Percentiles rank a stretch among this genome's conserved stretches.
Evolutionary conservation across 2,113 vertebrate genomes (phyloP).

Genomic region (Odontesthes bonariensis): DNA sequence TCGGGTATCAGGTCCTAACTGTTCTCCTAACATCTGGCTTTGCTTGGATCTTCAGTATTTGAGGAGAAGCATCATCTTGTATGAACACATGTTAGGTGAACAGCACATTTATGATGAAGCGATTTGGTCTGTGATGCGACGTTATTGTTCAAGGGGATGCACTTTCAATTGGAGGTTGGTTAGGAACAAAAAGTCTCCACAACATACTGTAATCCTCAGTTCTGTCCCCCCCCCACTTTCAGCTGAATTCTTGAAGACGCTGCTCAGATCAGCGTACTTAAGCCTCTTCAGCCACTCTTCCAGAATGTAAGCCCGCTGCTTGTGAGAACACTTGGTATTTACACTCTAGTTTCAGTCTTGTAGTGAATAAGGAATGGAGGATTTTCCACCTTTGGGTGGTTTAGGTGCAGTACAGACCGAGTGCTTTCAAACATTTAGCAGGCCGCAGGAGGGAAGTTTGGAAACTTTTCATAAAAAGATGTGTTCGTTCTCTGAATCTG

Average conservation of each 20-base stretch:
- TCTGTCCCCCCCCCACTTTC: slow-evolving; percentile 29
- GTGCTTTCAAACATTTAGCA: slow-evolving; percentile 22
- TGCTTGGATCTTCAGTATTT: slow-evolving; percentile 3
- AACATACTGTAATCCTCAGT: slow-evolving; percentile 33
- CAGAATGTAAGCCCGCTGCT: slow-evolving; percentile 48
- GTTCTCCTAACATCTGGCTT: slow-evolving; percentile 20
- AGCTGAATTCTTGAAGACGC: slow-evolving; percentile 24
- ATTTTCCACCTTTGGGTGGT: slow-evolving; percentile 53
- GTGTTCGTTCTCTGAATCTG: too few species aligned
- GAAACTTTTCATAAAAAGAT: slow-evolving; percentile 13
- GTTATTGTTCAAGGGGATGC: not conserved
- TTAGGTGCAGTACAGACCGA: slow-evolving; percentile 13
- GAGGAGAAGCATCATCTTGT: not conserved
- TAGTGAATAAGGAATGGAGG: slow-evolving; percentile 56
- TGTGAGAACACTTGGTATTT: slow-evolving; percentile 37
- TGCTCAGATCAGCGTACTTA: slow-evolving; percentile 46
- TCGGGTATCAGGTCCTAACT: slow-evolving; percentile 15
- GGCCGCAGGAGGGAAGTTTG: not conserved
- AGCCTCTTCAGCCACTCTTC: slow-evolving; percentile 58
- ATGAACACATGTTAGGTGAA: not conserved
- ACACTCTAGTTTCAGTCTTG: slow-evolving; percentile 32
- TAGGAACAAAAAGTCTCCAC: slow-evolving; percentile 17
- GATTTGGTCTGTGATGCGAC: not conserved
- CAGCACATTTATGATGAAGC: slow-evolving; percentile 2
- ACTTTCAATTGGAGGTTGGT: slow-evolving; percentile 16